Conservation (phyloP, 2,113 vertebrate species). For the Petromus typicus region DNA sequence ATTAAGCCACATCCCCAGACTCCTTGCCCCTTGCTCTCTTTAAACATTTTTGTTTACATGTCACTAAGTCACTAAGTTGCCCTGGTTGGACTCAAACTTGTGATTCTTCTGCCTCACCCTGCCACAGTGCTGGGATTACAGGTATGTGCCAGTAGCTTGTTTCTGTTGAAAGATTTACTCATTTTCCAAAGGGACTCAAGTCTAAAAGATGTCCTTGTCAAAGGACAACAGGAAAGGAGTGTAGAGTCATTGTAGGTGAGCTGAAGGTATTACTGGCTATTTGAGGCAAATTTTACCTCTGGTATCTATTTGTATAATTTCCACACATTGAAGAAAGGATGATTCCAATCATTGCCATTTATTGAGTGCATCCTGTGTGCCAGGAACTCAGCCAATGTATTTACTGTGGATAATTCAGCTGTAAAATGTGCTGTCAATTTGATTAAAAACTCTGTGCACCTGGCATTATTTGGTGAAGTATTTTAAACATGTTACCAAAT, state of each 20-base stretch:
- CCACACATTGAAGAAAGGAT: slow-evolving; percentile 1
- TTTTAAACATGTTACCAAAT: slow-evolving; percentile 47
- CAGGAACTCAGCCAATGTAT: not conserved
- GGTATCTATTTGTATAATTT: not conserved
- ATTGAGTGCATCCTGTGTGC: slow-evolving; percentile 3
- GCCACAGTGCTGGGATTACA: too few species aligned
- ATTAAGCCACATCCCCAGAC: too few species aligned
- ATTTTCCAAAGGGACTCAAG: not conserved
- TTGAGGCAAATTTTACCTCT: not conserved
- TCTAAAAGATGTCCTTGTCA: not conserved
- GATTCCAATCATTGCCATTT: slow-evolving; percentile 12
- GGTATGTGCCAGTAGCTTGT: not conserved
- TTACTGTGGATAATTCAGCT: slow-evolving; percentile 11
- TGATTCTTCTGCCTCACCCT: too few species aligned
- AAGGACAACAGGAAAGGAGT: not conserved
- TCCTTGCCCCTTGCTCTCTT: too few species aligned
- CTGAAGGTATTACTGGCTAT: not conserved
- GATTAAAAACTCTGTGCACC: not conserved
- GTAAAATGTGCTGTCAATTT: slow-evolving; percentile 7
- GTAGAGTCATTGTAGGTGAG: not conserved
- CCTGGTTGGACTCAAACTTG: too few species aligned
- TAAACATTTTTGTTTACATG: too few species aligned
- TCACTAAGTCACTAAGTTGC: too few species aligned
- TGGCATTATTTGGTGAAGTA: slow-evolving; percentile 30
- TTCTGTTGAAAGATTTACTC: slow-evolving; percentile 26